Evolutionary conservation across 2,888 invertebrate genomes (phyloP).

Genomic region (Leptopilina drosophilae): DNA sequence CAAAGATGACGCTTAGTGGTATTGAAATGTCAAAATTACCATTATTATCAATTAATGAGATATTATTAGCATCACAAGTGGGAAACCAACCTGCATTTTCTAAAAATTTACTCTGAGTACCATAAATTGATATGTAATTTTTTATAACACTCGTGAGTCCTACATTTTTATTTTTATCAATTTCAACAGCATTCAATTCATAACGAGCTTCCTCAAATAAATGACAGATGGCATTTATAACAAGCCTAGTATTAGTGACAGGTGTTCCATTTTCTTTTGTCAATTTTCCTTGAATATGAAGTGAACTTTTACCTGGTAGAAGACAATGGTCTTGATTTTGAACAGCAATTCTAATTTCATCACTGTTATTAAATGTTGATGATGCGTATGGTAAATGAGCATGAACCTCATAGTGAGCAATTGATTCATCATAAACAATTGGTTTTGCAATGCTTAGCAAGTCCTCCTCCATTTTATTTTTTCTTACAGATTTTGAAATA

Average conservation of each 20-base stretch:
- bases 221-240: constrained; percentile 60
- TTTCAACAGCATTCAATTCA: no score
- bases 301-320: constrained; percentile 50
- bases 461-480: constrained; percentile 30
- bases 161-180: no score
- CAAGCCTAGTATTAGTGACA: constrained; percentile 11
- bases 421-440: constrained; percentile 46
- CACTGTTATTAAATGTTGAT: constrained; percentile 46
- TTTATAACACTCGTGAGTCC: no score
- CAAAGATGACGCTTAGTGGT: no score
- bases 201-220: no score
- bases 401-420: constrained; percentile 50
- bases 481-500: not conserved
- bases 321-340: constrained; percentile 49
- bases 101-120: no score
- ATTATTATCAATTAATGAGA: no score
- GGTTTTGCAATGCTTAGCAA: constrained; percentile 14
- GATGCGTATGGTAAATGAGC: constrained; percentile 32
- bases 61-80: no score
- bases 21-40: no score
- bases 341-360: constrained; percentile 53
- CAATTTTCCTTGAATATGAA: constrained; percentile 41
- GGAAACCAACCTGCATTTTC: no score
- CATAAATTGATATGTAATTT: no score
- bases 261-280: not conserved